A percentile compares a stretch with the other conserved stretches of the same genome.
Conservation (phyloP, 2,113 vertebrate species). For the Syngnathus scovelli region DNA sequence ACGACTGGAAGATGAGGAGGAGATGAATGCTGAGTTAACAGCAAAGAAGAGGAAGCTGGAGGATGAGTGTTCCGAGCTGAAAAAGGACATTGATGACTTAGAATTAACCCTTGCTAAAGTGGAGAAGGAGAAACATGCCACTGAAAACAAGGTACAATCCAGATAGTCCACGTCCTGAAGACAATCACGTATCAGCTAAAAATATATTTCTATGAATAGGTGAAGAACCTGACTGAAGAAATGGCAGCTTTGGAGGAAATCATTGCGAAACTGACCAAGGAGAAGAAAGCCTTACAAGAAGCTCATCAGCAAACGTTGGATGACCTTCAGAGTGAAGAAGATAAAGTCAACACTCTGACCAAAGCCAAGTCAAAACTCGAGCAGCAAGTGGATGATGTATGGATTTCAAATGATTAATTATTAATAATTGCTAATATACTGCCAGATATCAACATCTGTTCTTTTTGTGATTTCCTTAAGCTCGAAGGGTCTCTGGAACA, state of each 20-base stretch:
- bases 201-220: constrained; percentile 55
- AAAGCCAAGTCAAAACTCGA: background rate
- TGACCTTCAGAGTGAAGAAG: constrained; percentile 1
- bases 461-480: constrained; percentile 41
- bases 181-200: too few species aligned
- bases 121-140: constrained; percentile 91
- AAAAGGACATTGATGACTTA: constrained; percentile 63
- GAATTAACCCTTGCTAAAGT: constrained; percentile 72
- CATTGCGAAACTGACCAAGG: background rate
- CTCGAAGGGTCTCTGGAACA: constrained; percentile 82
- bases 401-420: constrained; percentile 43
- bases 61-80: constrained; percentile 71
- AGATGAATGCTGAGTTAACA: constrained; percentile 83
- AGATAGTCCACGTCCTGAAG: too few species aligned
- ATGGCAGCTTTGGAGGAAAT: constrained; percentile 84
- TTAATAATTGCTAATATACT: background rate
- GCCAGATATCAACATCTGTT: background rate
- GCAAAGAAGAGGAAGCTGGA: constrained; percentile 89
- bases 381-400: constrained; percentile 1
- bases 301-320: background rate
- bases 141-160: constrained; percentile 82
- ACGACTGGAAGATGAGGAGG: constrained; percentile 83
- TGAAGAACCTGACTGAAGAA: constrained; percentile 85
- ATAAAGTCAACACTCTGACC: background rate
- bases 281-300: background rate